Conservation (phyloP, 2,113 vertebrate genomes). For the Phalacrocorax carbo region DNA sequence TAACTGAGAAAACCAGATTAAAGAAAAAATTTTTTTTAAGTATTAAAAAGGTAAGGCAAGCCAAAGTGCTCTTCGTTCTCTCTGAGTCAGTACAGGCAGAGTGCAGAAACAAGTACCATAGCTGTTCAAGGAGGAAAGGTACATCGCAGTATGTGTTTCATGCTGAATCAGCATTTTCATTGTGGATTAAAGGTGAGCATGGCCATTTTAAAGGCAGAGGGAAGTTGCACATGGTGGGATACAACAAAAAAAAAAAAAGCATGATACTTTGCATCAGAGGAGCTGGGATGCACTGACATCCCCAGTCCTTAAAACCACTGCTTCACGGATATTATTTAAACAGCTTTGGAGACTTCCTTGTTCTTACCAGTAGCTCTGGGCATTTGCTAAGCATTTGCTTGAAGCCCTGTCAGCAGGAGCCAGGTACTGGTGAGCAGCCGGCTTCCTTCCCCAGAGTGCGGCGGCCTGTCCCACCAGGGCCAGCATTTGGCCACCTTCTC, state of each 20-base stretch:
- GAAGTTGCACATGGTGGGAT: background rate
- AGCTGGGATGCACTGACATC: background rate
- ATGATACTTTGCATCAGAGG: accelerated
- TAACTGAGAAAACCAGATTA: accelerated
- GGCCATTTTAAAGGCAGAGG: background rate
- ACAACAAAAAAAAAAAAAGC: background rate
- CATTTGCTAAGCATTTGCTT: background rate
- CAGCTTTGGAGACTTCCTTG: background rate
- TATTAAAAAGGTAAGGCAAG: background rate
- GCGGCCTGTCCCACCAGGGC: background rate
- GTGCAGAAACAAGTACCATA: background rate
- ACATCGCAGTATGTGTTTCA: background rate
- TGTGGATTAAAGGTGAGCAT: background rate
- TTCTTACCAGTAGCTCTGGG: background rate
- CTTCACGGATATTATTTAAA: background rate
- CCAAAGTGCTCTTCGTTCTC: background rate
- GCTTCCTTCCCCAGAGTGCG: background rate
- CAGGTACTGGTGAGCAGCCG: background rate
- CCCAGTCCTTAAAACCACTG: background rate
- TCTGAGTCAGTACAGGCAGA: background rate
- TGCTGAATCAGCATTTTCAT: background rate
- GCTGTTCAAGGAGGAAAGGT: background rate
- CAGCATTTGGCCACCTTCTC: accelerated
- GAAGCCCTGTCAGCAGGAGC: background rate
- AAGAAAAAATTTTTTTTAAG: background rate